Percentiles rank a stretch among this genome's conserved stretches.
phyloP scores from a whole-genome alignment of 2,113 vertebrate species.

The Brienomyrus longianalis region DNA sequence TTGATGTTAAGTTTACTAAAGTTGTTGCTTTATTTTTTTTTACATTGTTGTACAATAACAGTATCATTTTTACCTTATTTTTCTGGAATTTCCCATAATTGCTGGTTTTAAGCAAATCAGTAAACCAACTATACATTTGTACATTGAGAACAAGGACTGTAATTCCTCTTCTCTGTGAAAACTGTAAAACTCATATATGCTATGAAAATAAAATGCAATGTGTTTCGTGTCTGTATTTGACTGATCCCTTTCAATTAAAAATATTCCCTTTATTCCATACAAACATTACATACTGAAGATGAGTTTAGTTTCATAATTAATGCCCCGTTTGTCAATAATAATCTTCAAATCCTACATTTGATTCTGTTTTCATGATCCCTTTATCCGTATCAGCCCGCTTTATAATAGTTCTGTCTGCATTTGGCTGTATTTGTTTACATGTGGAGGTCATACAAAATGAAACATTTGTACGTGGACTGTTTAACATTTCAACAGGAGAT shows the following conservation, averaged over 20 bases:
- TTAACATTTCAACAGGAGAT: not conserved
- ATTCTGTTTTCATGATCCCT: not conserved
- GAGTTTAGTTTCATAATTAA: not conserved
- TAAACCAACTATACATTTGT: conserved; percentile 26
- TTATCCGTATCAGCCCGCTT: not conserved
- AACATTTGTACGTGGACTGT: not conserved
- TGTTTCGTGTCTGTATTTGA: not conserved
- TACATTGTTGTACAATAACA: conserved; percentile 12
- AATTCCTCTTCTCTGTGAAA: not conserved
- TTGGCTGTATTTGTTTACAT: not conserved
- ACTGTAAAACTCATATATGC: conserved; percentile 3
- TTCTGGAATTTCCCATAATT: not conserved
- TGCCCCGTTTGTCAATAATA: not conserved
- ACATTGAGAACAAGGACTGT: conserved; percentile 18
- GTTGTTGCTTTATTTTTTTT: conserved; percentile 2
- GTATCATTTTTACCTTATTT: not conserved
- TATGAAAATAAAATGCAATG: not conserved
- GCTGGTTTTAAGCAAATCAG: conserved; percentile 4
- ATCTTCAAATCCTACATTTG: not conserved
- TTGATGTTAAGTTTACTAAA: not conserved
- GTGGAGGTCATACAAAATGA: not conserved
- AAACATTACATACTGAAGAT: not conserved
- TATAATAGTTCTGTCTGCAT: not conserved
- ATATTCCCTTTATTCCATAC: not conserved
- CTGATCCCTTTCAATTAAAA: not conserved